Evolutionary conservation across 2,113 vertebrate species (phyloP), one percentile per base, ranked within the genome.

Genomic region (Pygoscelis adeliae): DNA sequence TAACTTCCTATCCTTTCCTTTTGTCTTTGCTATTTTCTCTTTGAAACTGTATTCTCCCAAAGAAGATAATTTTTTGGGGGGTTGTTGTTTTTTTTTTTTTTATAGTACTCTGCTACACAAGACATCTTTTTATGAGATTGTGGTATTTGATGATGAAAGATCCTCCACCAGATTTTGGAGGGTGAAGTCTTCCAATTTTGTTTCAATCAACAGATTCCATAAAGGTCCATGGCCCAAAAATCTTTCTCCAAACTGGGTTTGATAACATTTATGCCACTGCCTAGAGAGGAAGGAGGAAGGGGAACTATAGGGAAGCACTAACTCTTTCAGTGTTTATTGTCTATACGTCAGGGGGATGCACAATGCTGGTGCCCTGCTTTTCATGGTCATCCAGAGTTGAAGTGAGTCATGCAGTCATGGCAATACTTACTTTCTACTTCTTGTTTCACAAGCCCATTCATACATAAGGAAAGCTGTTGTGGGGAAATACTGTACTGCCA

Each of bases 11-110:
- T 92, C 20, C 79, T 89, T 85, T 94, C 87, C 88, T 87, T 97
- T 96, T 95, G 92, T 96, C 96, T 92, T 93, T 79, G 36, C 27
- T 83, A 30, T 93, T 97, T 92, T 94, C 87, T 92, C 70, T 82
- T 81, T 82, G 77, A 63, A 44, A 53, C 27, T 7, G 27, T 58
- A 55, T 76, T 86, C 26, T 90, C 49, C 23, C 34, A 87, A 50
- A 80, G n/a, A 87, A 91, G 26, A 6, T 26, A 34, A 0, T 30
- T 34, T 32, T 66, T 40, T 40, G 38, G 38, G 36, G 7, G 7
- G 36, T 38, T 40, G 5, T 42, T 15, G 6, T 42, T 42, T 15
- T 15, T 30, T 15, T 30, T 34, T 32, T 66, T 80, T 80, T 52
- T 52, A 22, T 15, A 40, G 20, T 7, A 38, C 18, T 61, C 12